A percentile compares a stretch with the other conserved stretches of the same genome.
Conservation (phyloP, 2,888 invertebrate genomes). For the Onthophagus sagittarius region DNA sequence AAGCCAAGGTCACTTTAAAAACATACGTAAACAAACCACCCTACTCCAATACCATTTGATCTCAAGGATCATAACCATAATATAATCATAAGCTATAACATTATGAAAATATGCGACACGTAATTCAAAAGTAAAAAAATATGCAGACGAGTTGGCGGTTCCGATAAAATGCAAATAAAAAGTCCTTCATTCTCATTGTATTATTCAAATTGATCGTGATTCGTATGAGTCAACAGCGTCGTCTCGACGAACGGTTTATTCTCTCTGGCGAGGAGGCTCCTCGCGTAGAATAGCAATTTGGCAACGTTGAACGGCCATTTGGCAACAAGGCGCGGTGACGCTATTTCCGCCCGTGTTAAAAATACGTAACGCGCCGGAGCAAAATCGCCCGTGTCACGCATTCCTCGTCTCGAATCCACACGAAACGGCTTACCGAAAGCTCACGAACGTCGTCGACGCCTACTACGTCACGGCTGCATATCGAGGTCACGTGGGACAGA, state of each 20-base stretch:
- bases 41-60: too few species aligned
- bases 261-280: background rate
- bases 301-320: slow-evolving; percentile 50
- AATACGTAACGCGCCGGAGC: slow-evolving; percentile 33
- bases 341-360: slow-evolving; percentile 53
- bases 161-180: background rate
- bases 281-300: slow-evolving; percentile 32
- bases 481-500: slow-evolving; percentile 35
- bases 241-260: background rate
- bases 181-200: background rate
- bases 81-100: too few species aligned
- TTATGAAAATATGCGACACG: background rate
- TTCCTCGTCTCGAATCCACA: slow-evolving; percentile 25
- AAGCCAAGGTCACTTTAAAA: background rate
- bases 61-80: too few species aligned
- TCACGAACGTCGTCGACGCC: slow-evolving; percentile 25
- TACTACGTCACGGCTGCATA: slow-evolving; percentile 37
- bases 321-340: slow-evolving; percentile 45
- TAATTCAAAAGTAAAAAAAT: background rate
- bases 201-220: background rate
- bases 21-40: background rate
- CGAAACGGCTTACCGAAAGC: slow-evolving; percentile 20
- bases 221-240: background rate
- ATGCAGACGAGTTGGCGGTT: background rate
- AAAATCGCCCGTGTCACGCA: slow-evolving; percentile 37